A percentile compares a stretch with the other conserved stretches of the same genome.
phyloP scores from a whole-genome alignment of 2,797 vertebrate species.

The Lepilemur septentrionalis region DNA sequence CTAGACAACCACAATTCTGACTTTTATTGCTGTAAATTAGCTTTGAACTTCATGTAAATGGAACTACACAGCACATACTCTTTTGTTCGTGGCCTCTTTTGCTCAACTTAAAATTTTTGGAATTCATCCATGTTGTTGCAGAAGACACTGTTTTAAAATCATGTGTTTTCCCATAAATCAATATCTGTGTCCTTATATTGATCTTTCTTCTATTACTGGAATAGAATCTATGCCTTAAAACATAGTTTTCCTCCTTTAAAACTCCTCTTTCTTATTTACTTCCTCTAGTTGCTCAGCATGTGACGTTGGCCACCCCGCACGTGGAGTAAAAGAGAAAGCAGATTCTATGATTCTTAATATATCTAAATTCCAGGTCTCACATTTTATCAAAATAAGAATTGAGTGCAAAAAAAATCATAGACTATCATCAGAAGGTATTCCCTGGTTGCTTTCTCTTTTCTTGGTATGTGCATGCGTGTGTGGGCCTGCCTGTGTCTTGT shows the following conservation, averaged over 20 bases:
- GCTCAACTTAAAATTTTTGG: constrained; percentile 27
- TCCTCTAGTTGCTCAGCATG: background rate
- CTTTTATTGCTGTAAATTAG: background rate
- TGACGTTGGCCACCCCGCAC: background rate
- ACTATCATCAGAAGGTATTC: background rate
- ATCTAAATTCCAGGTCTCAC: constrained; percentile 1
- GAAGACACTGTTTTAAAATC: background rate
- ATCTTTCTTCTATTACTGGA: background rate
- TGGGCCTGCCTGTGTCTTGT: background rate
- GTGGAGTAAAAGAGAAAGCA: background rate
- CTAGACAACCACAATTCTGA: background rate
- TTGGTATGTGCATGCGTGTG: background rate
- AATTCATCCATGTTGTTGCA: background rate
- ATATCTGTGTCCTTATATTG: background rate
- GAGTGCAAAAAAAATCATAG: background rate
- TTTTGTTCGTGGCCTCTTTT: constrained; percentile 34
- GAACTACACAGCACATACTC: background rate
- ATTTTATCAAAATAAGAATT: constrained; percentile 45
- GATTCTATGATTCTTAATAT: background rate
- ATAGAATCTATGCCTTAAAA: background rate
- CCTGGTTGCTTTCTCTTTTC: background rate
- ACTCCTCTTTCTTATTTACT: background rate
- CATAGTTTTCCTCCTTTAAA: background rate
- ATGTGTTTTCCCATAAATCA: background rate
- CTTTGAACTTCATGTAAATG: background rate